Percentiles rank a stretch among this genome's conserved stretches.
These are phyloP conservation scores for Pteromalus puparum DNA, from an alignment of 1,140 invertebrate genomes.

Conservation along the genomic window DNA sequence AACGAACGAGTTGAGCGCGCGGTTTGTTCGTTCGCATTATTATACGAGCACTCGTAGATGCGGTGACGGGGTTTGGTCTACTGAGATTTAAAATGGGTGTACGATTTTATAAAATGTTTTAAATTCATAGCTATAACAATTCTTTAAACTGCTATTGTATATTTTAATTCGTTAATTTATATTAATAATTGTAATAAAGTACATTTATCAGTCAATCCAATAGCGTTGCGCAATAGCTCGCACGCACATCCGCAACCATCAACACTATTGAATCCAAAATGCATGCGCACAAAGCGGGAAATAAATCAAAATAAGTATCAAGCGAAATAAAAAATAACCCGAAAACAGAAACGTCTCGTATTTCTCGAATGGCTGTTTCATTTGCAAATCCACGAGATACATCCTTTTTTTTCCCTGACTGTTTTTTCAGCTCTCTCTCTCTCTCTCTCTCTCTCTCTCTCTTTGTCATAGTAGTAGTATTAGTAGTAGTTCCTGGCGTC, in stretches of 20 bases:
- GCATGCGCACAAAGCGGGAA: background rate
- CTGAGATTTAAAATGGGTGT: background rate
- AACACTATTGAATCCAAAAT: constrained; percentile 36
- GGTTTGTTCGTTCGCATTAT: constrained; percentile 14
- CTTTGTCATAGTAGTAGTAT: constrained; percentile 18
- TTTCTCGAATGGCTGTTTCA: constrained; percentile 42
- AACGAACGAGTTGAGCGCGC: constrained; percentile 6
- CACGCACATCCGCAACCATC: background rate
- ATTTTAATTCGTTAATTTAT: too few relatives aligned
- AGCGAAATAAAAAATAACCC: constrained; percentile 10
- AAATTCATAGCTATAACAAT: too few relatives aligned
- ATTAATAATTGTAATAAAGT: too few relatives aligned
- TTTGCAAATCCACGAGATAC: constrained; percentile 30
- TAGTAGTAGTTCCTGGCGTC: constrained; percentile 1
- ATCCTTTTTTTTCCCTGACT: constrained; percentile 10
- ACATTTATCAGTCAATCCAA: too few relatives aligned
- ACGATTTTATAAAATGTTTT: too few relatives aligned
- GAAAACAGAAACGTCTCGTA: constrained; percentile 25
- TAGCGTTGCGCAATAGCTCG: background rate
- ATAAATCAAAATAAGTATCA: constrained; percentile 42
- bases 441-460: background rate
- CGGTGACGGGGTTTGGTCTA: too few relatives aligned
- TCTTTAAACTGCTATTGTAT: too few relatives aligned
- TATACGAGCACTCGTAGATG: background rate
- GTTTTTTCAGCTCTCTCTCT: background rate